Conservation (phyloP, 1,140 invertebrate species). For the Pseudachorutes palmiensis region DNA sequence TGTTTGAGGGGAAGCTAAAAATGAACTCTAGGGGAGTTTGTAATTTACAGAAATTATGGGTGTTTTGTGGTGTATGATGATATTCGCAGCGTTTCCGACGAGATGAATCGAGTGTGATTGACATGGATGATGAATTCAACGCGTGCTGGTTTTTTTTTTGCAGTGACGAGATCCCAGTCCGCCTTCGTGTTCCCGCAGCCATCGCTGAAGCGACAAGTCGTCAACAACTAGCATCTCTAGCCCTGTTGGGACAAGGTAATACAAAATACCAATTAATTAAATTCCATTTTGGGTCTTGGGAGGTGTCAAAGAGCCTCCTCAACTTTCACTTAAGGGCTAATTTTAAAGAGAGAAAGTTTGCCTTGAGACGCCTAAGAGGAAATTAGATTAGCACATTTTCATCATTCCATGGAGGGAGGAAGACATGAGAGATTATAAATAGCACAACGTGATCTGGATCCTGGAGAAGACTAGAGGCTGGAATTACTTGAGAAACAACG, state of each 20-base stretch:
- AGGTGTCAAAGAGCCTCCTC: neutral
- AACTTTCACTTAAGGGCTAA: neutral
- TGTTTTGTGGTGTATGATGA: neutral
- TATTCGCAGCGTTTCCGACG: neutral
- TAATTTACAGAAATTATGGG: too few species aligned
- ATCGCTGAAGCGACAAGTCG: constrained; percentile 76
- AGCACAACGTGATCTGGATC: neutral
- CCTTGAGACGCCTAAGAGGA: neutral
- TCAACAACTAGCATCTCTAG: constrained; percentile 79
- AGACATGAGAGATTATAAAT: neutral
- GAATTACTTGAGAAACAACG: neutral
- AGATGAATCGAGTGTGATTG: neutral
- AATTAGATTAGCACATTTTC: neutral
- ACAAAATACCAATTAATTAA: constrained; percentile 1
- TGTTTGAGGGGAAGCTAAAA: too few species aligned
- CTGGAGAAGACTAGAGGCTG: neutral
- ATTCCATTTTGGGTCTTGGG: neutral
- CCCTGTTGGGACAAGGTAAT: constrained; percentile 74
- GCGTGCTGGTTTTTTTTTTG: constrained; percentile 40
- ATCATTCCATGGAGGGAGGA: neutral
- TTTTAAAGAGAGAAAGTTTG: neutral
- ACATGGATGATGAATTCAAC: neutral
- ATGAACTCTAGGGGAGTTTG: too few species aligned
- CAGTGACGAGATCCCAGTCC: constrained; percentile 88
- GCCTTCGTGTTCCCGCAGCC: constrained; percentile 71